A percentile compares a stretch with the other conserved stretches of the same genome.
Evolutionary conservation across 2,113 vertebrate species (phyloP).

Genomic region (Ondatra zibethicus): DNA sequence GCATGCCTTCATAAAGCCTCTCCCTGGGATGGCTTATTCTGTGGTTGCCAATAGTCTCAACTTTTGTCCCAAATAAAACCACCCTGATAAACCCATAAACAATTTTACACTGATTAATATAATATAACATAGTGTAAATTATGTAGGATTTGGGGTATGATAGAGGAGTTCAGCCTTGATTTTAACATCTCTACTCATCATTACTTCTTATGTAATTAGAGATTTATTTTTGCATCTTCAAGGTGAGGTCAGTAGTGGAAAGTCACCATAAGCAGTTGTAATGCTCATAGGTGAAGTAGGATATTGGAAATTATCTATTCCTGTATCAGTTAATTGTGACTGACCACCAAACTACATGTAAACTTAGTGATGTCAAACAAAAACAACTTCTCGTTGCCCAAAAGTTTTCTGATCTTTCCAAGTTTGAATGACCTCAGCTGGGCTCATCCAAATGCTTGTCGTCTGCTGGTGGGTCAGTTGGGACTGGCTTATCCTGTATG

Average conservation of each 20-base stretch:
- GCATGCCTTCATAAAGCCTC: neutral
- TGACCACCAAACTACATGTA: neutral
- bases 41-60: neutral
- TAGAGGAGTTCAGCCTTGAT: neutral
- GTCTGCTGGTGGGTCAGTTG: neutral
- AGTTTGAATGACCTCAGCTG: neutral
- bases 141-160: neutral
- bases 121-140: neutral
- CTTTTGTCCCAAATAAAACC: neutral
- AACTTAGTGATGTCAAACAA: neutral
- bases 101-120: neutral
- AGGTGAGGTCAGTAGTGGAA: neutral
- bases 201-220: neutral
- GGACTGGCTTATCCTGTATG: slow-evolving; percentile 3
- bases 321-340: neutral
- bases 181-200: neutral
- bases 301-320: neutral
- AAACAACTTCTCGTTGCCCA: neutral
- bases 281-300: neutral
- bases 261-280: neutral
- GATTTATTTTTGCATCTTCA: slow-evolving; percentile 27
- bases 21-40: neutral
- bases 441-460: neutral
- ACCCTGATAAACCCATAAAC: neutral
- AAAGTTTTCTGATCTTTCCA: neutral